Conservation (phyloP, 2,888 invertebrate species). For the Brachyopa scutellaris region DNA sequence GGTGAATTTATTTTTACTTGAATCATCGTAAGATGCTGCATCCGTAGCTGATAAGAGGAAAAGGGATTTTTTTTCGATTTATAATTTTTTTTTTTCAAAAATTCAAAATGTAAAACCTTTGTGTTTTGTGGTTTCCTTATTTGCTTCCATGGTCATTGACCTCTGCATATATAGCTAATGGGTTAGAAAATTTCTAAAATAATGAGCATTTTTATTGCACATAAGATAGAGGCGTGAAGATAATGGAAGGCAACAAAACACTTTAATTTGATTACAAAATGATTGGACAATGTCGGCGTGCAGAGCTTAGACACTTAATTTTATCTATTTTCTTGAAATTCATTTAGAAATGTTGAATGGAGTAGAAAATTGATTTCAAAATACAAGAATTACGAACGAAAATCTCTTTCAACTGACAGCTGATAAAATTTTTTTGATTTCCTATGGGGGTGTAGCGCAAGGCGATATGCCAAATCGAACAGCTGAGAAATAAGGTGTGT, state of each 20-base stretch:
- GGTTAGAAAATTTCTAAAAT: too few species aligned
- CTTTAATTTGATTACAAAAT: too few species aligned
- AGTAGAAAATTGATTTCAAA: not conserved
- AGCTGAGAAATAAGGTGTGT: slow-evolving; percentile 30
- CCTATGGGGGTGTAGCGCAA: not conserved
- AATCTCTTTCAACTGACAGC: not conserved
- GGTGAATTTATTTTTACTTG: slow-evolving; percentile 19
- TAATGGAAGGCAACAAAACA: too few species aligned
- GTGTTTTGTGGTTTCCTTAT: slow-evolving; percentile 1
- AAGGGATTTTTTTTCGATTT: not conserved
- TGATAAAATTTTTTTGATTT: slow-evolving; percentile 11
- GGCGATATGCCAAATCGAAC: slow-evolving; percentile 24
- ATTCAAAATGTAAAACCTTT: slow-evolving; percentile 12
- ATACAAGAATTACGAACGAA: not conserved
- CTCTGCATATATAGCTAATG: too few species aligned
- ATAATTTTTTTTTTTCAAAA: not conserved
- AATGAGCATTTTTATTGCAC: slow-evolving; percentile 9
- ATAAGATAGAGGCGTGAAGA: too few species aligned
- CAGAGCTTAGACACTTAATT: not conserved
- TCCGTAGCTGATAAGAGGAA: slow-evolving; percentile 17
- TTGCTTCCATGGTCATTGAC: slow-evolving; percentile 16
- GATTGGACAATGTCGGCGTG: not conserved
- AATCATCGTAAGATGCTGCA: slow-evolving; percentile 20
- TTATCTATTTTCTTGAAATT: not conserved
- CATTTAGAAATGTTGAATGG: not conserved